These are phyloP conservation scores for Bacillus rossius DNA, from an alignment of 1,140 invertebrate genomes.

Conservation along the genomic window DNA sequence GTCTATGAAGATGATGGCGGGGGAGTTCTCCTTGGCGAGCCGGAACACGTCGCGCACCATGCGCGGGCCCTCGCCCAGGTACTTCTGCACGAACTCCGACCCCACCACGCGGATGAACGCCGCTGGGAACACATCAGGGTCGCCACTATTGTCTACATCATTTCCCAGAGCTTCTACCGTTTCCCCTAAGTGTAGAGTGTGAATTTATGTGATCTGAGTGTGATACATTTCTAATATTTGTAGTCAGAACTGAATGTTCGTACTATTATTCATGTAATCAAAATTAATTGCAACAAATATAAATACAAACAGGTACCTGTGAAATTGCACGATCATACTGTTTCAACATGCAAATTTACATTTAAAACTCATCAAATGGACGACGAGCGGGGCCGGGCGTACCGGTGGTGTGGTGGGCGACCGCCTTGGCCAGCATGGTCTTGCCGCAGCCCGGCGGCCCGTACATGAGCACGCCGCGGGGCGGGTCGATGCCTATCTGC, in stretches of 20 bases:
- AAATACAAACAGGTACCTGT: background rate
- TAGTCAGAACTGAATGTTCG: too few relatives aligned
- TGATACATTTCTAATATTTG: too few relatives aligned
- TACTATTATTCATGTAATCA: too few relatives aligned
- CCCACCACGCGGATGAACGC: conserved; percentile 98
- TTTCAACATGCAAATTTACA: too few relatives aligned
- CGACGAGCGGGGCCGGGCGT: too few relatives aligned
- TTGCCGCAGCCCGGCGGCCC: conserved; percentile 96
- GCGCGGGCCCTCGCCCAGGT: conserved; percentile 95
- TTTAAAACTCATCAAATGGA: too few relatives aligned
- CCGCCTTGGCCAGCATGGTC: conserved; percentile 99
- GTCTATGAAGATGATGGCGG: conserved; percentile 99
- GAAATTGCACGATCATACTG: background rate
- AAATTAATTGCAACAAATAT: background rate
- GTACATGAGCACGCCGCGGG: conserved; percentile 96
- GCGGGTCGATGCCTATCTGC: conserved; percentile 96
- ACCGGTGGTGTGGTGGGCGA: conserved; percentile 96
- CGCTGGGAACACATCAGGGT: conserved; percentile 49
- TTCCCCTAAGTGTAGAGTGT: too few relatives aligned
- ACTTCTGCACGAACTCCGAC: conserved; percentile 99
- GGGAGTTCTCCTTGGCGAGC: conserved; percentile 97
- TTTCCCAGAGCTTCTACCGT: too few relatives aligned
- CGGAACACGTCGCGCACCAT: conserved; percentile 99
- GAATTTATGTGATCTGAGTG: too few relatives aligned
- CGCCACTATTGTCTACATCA: conserved; percentile 16